Evolutionary conservation across 2,797 vertebrate species (phyloP).

Genomic region (Clamator glandarius): DNA sequence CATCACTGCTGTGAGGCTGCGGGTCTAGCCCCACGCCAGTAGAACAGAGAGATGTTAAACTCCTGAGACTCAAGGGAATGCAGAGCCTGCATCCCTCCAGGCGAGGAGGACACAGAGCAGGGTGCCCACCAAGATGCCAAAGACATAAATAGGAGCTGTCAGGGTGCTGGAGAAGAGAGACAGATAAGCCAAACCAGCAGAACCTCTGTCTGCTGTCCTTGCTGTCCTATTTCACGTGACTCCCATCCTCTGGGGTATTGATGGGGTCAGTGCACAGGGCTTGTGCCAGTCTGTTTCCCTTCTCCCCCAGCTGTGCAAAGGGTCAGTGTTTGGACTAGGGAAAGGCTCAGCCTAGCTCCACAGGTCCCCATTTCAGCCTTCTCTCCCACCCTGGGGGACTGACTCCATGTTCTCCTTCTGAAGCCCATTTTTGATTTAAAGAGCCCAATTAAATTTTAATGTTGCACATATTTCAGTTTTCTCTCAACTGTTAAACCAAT

Average conservation of each 20-base stretch:
- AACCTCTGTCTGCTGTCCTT: neutral
- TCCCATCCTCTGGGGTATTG: neutral
- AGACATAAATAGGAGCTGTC: neutral
- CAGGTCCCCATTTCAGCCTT: accelerated
- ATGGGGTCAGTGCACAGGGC: accelerated
- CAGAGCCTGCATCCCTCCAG: accelerated
- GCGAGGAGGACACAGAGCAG: accelerated
- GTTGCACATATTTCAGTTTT: conserved; percentile 24
- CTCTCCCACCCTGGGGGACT: neutral
- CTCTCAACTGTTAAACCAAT: conserved; percentile 9
- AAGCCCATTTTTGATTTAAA: conserved; percentile 4
- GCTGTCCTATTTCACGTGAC: neutral
- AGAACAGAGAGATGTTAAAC: neutral
- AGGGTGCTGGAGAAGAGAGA: neutral
- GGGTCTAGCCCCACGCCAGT: accelerated
- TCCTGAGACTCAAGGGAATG: too few species aligned
- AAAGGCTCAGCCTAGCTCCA: neutral
- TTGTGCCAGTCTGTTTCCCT: neutral
- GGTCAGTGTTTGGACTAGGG: neutral
- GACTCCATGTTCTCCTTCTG: neutral
- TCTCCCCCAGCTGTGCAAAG: neutral
- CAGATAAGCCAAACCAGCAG: accelerated
- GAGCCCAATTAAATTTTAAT: conserved; percentile 4
- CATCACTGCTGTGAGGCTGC: accelerated
- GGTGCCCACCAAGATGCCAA: neutral